Conservation (phyloP, 2,888 invertebrate genomes). For the Thyatira batis region DNA sequence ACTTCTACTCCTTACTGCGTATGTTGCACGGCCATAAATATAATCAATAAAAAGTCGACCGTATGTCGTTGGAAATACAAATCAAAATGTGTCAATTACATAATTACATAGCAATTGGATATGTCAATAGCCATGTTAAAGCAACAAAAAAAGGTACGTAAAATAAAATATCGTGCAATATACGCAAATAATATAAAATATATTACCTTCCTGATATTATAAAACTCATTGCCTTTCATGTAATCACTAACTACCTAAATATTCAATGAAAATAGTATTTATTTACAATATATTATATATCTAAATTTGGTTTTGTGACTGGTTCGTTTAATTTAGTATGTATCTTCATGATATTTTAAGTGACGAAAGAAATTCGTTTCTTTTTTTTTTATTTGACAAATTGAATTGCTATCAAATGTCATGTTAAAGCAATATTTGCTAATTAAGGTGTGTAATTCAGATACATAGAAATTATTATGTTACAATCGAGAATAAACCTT, state of each 20-base stretch:
- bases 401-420: neutral
- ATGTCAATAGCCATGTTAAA: neutral
- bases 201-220: neutral
- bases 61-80: neutral
- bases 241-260: slow-evolving; percentile 38
- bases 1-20: slow-evolving; percentile 12
- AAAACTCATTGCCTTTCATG: slow-evolving; percentile 72
- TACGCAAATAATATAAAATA: slow-evolving; percentile 13
- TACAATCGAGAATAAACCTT: no score
- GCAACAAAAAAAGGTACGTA: neutral
- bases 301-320: slow-evolving; percentile 13
- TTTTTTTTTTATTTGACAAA: neutral
- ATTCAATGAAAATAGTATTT: slow-evolving; percentile 5
- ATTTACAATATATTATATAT: neutral
- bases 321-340: neutral
- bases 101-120: neutral
- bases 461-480: no score
- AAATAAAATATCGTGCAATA: slow-evolving; percentile 4
- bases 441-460: neutral
- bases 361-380: neutral
- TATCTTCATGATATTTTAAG: neutral
- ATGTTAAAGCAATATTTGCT: neutral
- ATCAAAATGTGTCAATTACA: neutral
- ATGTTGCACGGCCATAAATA: slow-evolving; percentile 1
- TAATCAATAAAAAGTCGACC: neutral